phyloP scores from a whole-genome alignment of 2,888 invertebrate genomes.

The Platerodrilus igneus region DNA sequence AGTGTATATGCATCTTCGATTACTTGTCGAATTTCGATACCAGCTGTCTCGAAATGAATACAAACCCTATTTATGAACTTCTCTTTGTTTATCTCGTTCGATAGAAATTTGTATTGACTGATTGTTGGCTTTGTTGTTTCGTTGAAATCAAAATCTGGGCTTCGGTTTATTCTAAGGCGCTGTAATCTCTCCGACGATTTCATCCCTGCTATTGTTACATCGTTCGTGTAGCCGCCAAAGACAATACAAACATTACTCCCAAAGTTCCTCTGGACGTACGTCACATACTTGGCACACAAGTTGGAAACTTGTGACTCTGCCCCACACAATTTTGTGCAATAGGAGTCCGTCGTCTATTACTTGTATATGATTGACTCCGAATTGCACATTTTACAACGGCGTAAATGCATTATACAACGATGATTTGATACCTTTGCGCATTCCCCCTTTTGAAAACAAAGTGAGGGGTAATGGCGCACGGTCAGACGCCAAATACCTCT shows the following conservation, averaged over 20 bases:
- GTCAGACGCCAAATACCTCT: too few species aligned
- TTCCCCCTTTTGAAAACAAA: too few species aligned
- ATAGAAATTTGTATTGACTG: constrained; percentile 28
- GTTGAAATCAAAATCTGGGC: constrained; percentile 7
- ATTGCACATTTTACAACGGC: constrained; percentile 2
- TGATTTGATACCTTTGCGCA: neutral
- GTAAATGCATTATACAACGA: neutral
- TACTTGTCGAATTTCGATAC: constrained; percentile 25
- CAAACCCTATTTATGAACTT: constrained; percentile 24
- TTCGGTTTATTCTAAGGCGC: constrained; percentile 1
- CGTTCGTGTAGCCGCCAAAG: constrained; percentile 2
- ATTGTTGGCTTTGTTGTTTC: constrained; percentile 22
- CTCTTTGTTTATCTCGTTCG: constrained; percentile 26
- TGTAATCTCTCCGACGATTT: constrained; percentile 1
- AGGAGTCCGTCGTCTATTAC: too few species aligned
- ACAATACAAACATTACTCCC: constrained; percentile 1
- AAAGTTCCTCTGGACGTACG: constrained; percentile 7
- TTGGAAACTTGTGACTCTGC: neutral
- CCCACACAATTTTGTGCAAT: constrained; percentile 3
- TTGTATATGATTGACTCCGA: too few species aligned
- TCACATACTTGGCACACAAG: constrained; percentile 4
- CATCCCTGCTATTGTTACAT: constrained; percentile 1
- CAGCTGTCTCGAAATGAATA: constrained; percentile 11
- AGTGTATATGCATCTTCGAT: constrained; percentile 27
- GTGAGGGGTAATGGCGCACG: too few species aligned